Evolutionary conservation across 2,888 invertebrate species (phyloP), one percentile per base, ranked within the genome.

Genomic region (Dasysyrphus tricinctus): DNA sequence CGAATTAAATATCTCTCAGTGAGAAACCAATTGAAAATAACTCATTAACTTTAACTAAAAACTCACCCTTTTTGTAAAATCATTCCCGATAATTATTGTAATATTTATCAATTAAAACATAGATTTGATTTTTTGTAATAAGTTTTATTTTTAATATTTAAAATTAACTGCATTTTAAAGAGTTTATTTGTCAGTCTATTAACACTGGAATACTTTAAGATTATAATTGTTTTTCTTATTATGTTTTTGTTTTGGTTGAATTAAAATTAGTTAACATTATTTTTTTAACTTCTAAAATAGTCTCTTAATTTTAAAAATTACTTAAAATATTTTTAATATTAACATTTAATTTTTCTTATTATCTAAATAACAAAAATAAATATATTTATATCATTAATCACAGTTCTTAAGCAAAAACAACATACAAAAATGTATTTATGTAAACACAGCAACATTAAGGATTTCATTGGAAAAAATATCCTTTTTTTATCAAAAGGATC

Each of bases 381-480:
- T 80, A 80, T 81, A 86, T 86, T 74, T 81, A 85, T 74, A 78
- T 81, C 49, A 74, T 59, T 81, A 72, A 86, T 86, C 85, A 86
- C 85, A 86, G 85, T 51, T 81, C 74, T 81, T 49, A 19, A 67
- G 37, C 65, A 34, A 65, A 47, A 47, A 11, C 7, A 61, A 61
- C 5, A 39, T 34, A 61, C 56, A 49, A 34, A 79, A 32, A 37
- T 49, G 24, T 54, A 37, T 79, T 56, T 37, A n/a, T n/a, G n/a
- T n/a, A 51, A 56, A 16, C 51, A 72, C 57, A 57, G 56, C 75
- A 65, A 51, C 51, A 49, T 14, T 54, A 29, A 54, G 14, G 29
- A 32, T 19, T 49, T 16, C 16, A 7, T 44, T 39, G 39, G 42
- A 11, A 14, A 44, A 44, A 14, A 44, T 0, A 14, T n/a, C 44